phyloP scores from a whole-genome alignment of 2,113 vertebrate species.

The Poicephalus meyeri region DNA sequence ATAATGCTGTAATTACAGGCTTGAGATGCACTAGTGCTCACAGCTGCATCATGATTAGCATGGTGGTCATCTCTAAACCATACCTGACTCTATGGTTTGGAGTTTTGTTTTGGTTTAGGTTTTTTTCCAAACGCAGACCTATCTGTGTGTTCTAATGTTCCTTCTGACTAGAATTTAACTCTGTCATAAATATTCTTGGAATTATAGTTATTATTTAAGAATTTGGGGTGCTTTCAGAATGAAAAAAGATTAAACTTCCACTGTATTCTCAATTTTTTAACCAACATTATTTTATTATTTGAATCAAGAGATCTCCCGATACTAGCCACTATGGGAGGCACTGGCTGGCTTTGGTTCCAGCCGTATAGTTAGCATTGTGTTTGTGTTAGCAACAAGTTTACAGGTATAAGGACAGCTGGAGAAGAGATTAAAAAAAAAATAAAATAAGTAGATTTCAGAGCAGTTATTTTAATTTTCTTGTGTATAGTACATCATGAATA shows the following conservation, averaged over 20 bases:
- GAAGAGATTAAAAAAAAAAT: not conserved
- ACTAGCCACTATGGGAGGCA: not conserved
- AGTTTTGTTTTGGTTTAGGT: not conserved
- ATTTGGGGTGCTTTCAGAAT: not conserved
- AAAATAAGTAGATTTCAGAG: not conserved
- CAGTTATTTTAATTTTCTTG: not conserved
- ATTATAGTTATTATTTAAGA: not conserved
- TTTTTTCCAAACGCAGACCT: not conserved
- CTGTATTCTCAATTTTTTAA: not conserved
- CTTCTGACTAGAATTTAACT: not conserved
- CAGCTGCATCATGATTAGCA: not conserved
- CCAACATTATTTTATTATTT: not conserved
- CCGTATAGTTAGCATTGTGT: not conserved
- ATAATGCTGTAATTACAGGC: not conserved
- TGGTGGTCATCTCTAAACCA: not conserved
- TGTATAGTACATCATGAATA: not conserved
- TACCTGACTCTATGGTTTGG: not conserved
- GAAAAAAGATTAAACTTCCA: not conserved
- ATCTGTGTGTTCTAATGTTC: not conserved
- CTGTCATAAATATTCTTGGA: not conserved
- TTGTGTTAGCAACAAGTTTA: not conserved
- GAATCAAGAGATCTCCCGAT: not conserved
- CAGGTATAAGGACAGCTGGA: not conserved
- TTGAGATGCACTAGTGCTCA: not conserved
- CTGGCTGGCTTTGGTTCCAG: not conserved